Evolutionary conservation across 1,140 invertebrate species (phyloP).

Genomic region (Dendroctonus valens): DNA sequence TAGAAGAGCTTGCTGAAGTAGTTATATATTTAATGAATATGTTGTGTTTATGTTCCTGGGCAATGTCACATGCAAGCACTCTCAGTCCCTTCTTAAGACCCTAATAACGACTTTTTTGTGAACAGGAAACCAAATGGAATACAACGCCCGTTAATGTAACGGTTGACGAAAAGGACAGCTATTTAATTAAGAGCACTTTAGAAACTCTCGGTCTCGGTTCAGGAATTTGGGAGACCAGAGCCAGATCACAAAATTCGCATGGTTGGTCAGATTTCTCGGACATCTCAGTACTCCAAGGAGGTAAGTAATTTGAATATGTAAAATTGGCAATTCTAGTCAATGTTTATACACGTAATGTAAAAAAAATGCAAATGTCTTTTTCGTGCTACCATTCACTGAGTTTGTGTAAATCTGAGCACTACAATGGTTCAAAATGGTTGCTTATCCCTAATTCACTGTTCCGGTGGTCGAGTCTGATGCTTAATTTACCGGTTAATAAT

Average conservation of each 20-base stretch:
- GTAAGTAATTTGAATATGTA: conserved; percentile 29
- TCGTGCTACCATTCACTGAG: not conserved
- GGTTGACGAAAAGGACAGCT: conserved; percentile 32
- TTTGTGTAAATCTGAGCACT: no score
- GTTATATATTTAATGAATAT: no score
- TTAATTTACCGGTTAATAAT: no score
- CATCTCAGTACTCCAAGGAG: conserved; percentile 35
- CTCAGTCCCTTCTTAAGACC: not conserved
- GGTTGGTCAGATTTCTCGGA: conserved; percentile 43
- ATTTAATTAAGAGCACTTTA: conserved; percentile 37
- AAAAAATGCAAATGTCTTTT: conserved; percentile 14
- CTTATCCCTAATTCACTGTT: no score
- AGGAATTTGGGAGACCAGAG: conserved; percentile 40
- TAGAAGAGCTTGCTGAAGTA: no score
- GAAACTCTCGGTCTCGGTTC: conserved; percentile 28
- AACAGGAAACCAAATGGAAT: conserved; percentile 38
- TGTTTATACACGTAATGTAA: not conserved
- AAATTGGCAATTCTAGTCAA: not conserved
- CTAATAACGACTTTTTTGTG: not conserved
- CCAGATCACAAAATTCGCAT: conserved; percentile 38
- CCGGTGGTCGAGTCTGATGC: no score
- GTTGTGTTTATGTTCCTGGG: no score
- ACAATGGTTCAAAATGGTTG: no score
- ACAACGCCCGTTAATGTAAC: conserved; percentile 36
- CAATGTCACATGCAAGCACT: no score